Base-by-base conservation (phyloP, 2,888 invertebrate genomes). In the Diaphora mendica region DNA sequence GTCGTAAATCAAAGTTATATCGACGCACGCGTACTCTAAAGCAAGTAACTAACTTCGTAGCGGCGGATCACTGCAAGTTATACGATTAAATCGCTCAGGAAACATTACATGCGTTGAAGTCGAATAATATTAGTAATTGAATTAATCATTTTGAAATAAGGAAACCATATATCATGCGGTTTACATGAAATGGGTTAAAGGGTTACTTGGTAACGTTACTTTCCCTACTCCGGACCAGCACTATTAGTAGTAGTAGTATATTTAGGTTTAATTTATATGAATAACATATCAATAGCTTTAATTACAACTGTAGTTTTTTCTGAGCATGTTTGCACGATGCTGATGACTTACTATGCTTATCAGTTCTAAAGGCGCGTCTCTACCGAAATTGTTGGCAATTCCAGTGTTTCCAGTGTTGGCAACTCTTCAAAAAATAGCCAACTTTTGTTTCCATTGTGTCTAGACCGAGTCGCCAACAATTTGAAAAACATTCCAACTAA, bases 1-100 rank as follows among this genome's bases (percentile, higher is more conserved):
- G 72, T 82, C 77, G 77, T 89, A 89, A 86, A 89, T 89, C 87
- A 86, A 81, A 80, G 76, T 55, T 78, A 72, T 3, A 39, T 73
- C 77, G 79, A 81, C 81, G 83, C 81, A 78, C 78, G 82, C 84
- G 80, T 84, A 83, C 75, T 68, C 68, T 44, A 35, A 69, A 66
- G 39, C 75, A 76, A 70, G 71, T 72, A 82, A 81, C 77, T 76
- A 78, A 80, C 78, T 79, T 82, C 79, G 74, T 71, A 77, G 80
- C 72, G 26, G 72, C 62, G 30, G 77, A 79, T 81, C 74, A 75
- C 64, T 71, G 72, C 73, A 80, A 81, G 70, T 73, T 74, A 62
- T 62, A 59, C 68, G 75, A 79, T 80, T 77, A 66, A 73, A 74
- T 77, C 70, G 66, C 48, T 75, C 9, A 70, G 33, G 35, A 42